These are phyloP conservation scores for Argentina silus DNA, from an alignment of 2,797 vertebrate genomes.

Conservation along the genomic window DNA sequence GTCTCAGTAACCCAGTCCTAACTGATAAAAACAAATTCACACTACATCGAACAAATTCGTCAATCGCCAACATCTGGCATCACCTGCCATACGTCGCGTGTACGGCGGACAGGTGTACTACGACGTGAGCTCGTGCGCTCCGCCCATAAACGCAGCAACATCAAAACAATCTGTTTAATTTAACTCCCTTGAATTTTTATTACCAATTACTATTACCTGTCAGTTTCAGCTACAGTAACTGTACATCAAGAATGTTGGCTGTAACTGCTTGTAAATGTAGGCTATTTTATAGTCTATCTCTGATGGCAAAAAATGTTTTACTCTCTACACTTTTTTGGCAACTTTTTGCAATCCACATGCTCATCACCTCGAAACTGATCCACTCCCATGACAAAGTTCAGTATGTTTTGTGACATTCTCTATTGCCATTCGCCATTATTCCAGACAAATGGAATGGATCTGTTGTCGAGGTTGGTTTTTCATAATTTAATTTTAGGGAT, in stretches of 20 bases:
- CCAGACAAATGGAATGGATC: neutral
- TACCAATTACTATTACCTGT: too few species aligned
- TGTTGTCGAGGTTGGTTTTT: neutral
- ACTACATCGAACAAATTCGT: neutral
- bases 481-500: neutral
- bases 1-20: neutral
- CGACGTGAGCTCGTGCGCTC: neutral
- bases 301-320: too few species aligned
- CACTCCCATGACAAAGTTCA: too few species aligned
- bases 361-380: too few species aligned
- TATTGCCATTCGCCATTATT: neutral
- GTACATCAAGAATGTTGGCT: too few species aligned
- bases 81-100: neutral
- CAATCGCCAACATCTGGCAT: neutral
- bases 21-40: neutral
- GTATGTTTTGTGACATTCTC: neutral
- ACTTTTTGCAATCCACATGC: too few species aligned
- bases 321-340: too few species aligned
- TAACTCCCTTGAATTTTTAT: neutral
- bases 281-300: too few species aligned
- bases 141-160: conserved; percentile 5
- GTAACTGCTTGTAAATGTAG: too few species aligned
- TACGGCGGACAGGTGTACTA: neutral
- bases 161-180: neutral
- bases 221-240: too few species aligned